These are phyloP conservation scores for Festucalex cinctus DNA, from an alignment of 2,113 vertebrate species.

Conservation along the genomic window DNA sequence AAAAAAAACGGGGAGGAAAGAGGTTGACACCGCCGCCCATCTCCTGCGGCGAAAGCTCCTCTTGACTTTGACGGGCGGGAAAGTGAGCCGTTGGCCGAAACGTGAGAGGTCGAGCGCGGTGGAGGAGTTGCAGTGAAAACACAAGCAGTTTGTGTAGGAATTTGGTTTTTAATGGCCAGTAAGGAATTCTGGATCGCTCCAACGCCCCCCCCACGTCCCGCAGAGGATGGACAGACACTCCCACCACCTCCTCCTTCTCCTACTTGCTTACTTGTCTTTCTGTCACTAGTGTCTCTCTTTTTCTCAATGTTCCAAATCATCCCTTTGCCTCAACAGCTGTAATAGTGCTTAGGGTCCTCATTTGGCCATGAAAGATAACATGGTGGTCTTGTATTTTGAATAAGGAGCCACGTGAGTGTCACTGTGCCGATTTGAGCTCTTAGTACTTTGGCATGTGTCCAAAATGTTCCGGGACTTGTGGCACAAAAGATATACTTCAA, in stretches of 20 bases:
- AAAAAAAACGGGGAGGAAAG: conserved; percentile 67
- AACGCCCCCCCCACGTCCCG: too few species aligned
- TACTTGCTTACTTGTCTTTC: conserved; percentile 5
- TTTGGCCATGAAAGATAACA: conserved; percentile 9
- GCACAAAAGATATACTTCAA: background rate
- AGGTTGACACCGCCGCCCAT: conserved; percentile 77
- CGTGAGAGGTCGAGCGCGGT: conserved; percentile 67
- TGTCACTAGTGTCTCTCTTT: conserved; percentile 7
- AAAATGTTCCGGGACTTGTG: background rate
- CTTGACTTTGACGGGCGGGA: conserved; percentile 79
- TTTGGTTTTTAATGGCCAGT: conserved; percentile 75
- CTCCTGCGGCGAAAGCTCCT: conserved; percentile 79
- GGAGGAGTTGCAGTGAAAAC: conserved; percentile 79
- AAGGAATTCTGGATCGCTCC: conserved; percentile 56
- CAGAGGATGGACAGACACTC: conserved; percentile 31
- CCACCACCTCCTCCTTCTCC: background rate
- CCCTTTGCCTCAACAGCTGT: background rate
- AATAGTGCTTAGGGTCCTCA: conserved; percentile 2
- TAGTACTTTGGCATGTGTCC: background rate
- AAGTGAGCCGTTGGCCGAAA: conserved; percentile 30
- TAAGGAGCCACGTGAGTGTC: background rate
- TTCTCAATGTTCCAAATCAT: background rate
- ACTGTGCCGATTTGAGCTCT: background rate
- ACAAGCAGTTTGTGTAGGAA: conserved; percentile 84
- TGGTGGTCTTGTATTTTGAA: conserved; percentile 6